These are phyloP conservation scores for Lycophotia porphyrea DNA, from an alignment of 2,888 invertebrate genomes.

Conservation along the genomic window DNA sequence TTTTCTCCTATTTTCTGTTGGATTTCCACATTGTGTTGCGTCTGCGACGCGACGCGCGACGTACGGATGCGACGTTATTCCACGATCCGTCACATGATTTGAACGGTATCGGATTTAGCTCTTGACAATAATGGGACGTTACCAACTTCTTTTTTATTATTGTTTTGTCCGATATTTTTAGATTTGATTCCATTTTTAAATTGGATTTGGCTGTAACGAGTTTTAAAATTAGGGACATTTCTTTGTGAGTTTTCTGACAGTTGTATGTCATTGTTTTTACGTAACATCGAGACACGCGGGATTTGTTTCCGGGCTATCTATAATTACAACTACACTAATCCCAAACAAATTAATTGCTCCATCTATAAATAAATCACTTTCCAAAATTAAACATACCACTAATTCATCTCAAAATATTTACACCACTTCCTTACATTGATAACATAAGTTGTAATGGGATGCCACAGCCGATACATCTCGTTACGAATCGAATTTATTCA, in stretches of 20 bases:
- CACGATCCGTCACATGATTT: constrained; percentile 85
- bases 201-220: constrained; percentile 42
- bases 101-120: constrained; percentile 82
- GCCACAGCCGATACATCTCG: constrained; percentile 86
- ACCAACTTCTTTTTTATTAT: constrained; percentile 58
- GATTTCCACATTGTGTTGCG: constrained; percentile 64
- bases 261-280: constrained; percentile 24
- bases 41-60: constrained; percentile 63
- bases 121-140: constrained; percentile 68
- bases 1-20: constrained; percentile 68
- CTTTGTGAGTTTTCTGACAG: constrained; percentile 7
- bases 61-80: constrained; percentile 74
- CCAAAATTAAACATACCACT: constrained; percentile 39
- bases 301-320: not conserved
- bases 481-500: constrained; percentile 89
- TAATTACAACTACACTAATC: constrained; percentile 25
- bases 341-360: constrained; percentile 28
- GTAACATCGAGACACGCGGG: not conserved
- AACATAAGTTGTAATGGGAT: constrained; percentile 75
- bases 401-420: constrained; percentile 71
- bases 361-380: constrained; percentile 47
- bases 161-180: constrained; percentile 56
- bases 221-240: constrained; percentile 35
- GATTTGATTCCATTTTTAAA: constrained; percentile 53
- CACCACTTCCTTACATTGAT: constrained; percentile 74